Percentiles rank a stretch among this genome's conserved stretches.
phyloP scores from a whole-genome alignment of 2,113 vertebrate genomes.

The Naja naja region DNA sequence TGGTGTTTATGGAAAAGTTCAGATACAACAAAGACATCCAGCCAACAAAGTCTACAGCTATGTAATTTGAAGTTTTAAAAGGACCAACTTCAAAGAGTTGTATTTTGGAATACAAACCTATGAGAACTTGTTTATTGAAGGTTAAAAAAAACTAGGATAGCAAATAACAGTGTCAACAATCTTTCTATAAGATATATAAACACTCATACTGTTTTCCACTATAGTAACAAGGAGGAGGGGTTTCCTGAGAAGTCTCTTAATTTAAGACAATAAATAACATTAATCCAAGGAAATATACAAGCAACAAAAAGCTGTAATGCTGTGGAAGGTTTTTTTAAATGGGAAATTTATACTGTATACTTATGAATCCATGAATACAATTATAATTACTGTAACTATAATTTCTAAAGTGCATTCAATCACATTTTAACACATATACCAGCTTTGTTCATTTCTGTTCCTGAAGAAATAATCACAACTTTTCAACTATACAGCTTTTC shows the following conservation, averaged over 20 bases:
- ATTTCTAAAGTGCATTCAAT: neutral
- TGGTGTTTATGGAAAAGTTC: conserved; percentile 79
- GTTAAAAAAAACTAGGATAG: conserved; percentile 15
- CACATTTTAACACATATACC: neutral
- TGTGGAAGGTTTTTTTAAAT: neutral
- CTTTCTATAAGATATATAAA: conserved; percentile 9
- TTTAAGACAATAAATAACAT: neutral
- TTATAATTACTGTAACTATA: neutral
- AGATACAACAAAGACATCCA: conserved; percentile 59
- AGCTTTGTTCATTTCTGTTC: neutral
- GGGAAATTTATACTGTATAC: neutral
- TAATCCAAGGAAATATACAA: neutral
- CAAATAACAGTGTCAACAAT: conserved; percentile 26
- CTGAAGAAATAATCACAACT: neutral
- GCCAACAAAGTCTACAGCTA: conserved; percentile 74
- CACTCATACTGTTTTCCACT: neutral
- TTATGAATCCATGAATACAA: neutral
- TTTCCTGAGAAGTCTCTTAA: neutral
- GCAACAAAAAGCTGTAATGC: neutral
- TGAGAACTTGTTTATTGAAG: conserved; percentile 53
- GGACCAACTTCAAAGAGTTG: conserved; percentile 53
- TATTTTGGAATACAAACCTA: conserved; percentile 47
- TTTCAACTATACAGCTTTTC: neutral
- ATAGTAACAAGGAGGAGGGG: neutral
- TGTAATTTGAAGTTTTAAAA: conserved; percentile 49